These are phyloP conservation scores for Dusona sp. DNA, from an alignment of 2,888 invertebrate genomes.

Conservation along the genomic window DNA sequence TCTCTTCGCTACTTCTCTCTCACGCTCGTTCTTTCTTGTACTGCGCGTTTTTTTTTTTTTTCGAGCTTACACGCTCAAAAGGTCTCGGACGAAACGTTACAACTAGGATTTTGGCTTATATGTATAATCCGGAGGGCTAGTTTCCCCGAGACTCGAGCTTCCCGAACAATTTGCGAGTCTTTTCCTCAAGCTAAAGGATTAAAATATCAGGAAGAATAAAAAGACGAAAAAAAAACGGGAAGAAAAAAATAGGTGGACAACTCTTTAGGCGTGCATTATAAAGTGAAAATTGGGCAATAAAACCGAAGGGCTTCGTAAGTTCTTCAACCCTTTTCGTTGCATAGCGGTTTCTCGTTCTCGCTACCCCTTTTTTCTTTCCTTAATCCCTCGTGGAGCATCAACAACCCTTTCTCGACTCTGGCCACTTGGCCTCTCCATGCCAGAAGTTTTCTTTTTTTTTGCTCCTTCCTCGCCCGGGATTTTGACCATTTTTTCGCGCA, in stretches of 20 bases:
- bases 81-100: background rate
- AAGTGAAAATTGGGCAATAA: constrained; percentile 76
- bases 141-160: constrained; percentile 56
- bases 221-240: constrained; percentile 16
- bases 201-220: constrained; percentile 37
- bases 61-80: constrained; percentile 31
- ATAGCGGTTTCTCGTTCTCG: constrained; percentile 53
- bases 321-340: constrained; percentile 69
- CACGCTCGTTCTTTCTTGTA: background rate
- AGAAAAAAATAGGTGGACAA: constrained; percentile 48
- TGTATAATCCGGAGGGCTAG: constrained; percentile 63
- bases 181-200: constrained; percentile 61
- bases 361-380: constrained; percentile 30
- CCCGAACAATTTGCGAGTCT: constrained; percentile 45
- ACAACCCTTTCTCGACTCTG: constrained; percentile 62
- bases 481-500: constrained; percentile 61
- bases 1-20: constrained; percentile 21
- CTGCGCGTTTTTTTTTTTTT: constrained; percentile 12
- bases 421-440: constrained; percentile 14
- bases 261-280: constrained; percentile 64
- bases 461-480: constrained; percentile 4
- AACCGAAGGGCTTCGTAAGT: constrained; percentile 42
- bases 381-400: constrained; percentile 56
- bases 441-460: constrained; percentile 19
- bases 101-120: constrained; percentile 52